phyloP scores from a whole-genome alignment of 2,888 invertebrate species.

The Spatulosminthurus flaviceps region DNA sequence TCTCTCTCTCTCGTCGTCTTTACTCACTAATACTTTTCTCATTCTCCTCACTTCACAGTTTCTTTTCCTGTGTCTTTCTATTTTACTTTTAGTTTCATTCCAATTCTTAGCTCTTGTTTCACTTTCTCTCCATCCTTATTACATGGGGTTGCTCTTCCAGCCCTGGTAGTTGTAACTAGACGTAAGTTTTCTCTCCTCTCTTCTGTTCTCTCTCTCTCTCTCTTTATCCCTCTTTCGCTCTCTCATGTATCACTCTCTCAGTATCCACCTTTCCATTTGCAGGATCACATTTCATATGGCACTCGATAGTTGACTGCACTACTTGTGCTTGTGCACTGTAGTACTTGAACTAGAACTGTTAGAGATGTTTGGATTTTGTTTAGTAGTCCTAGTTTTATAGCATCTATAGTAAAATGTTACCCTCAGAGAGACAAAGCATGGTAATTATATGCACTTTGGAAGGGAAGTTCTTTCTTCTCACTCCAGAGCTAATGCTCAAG shows the following conservation, averaged over 20 bases:
- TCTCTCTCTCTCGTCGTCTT: conserved; percentile 21
- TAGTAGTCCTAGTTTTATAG: too few relatives aligned
- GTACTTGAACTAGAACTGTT: too few relatives aligned
- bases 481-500: too few relatives aligned
- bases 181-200: not conserved
- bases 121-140: conserved; percentile 12
- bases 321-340: not conserved
- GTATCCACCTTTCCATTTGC: conserved; percentile 15
- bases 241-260: not conserved
- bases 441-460: too few relatives aligned
- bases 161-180: not conserved
- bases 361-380: too few relatives aligned
- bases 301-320: not conserved
- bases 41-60: conserved; percentile 33
- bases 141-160: not conserved
- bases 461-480: too few relatives aligned
- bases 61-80: conserved; percentile 31
- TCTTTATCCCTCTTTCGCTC: conserved; percentile 16
- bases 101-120: conserved; percentile 20
- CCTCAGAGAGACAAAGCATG: too few relatives aligned
- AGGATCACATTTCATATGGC: conserved; percentile 25
- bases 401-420: too few relatives aligned
- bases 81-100: conserved; percentile 26
- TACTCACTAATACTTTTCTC: conserved; percentile 27
- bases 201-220: not conserved